Percentiles rank a stretch among this genome's conserved stretches.
These are phyloP conservation scores for Glossophaga mutica DNA, from an alignment of 2,797 vertebrate species.

Conservation along the genomic window DNA sequence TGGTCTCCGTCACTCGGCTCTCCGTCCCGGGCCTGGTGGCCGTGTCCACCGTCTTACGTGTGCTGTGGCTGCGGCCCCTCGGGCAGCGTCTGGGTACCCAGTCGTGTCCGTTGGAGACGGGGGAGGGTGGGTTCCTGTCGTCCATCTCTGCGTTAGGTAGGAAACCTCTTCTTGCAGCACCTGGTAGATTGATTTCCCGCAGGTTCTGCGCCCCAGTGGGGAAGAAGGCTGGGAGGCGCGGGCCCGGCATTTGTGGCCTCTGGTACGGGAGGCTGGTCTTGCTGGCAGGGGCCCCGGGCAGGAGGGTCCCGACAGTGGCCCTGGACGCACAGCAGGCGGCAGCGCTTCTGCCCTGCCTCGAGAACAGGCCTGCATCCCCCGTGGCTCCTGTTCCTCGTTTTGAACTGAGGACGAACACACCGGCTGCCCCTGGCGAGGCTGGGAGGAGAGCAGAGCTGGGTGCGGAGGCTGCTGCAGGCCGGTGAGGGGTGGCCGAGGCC, in stretches of 20 bases:
- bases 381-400: background rate
- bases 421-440: background rate
- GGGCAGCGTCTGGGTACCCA: fast-evolving
- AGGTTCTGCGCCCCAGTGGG: background rate
- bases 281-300: fast-evolving
- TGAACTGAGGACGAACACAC: fast-evolving
- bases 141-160: background rate
- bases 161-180: background rate
- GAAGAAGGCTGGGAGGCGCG: background rate
- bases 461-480: background rate
- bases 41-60: fast-evolving
- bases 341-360: background rate
- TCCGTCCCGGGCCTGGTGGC: background rate
- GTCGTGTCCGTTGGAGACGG: background rate
- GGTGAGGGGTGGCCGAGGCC: no score
- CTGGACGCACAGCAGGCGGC: background rate
- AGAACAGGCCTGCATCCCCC: background rate
- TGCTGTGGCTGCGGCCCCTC: background rate
- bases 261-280: background rate
- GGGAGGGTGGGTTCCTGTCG: no score
- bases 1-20: background rate
- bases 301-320: background rate
- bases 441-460: background rate
- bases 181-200: background rate
- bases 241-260: background rate